Evolutionary conservation across 2,888 invertebrate species (phyloP).

Genomic region (Hoplodrina blanda): DNA sequence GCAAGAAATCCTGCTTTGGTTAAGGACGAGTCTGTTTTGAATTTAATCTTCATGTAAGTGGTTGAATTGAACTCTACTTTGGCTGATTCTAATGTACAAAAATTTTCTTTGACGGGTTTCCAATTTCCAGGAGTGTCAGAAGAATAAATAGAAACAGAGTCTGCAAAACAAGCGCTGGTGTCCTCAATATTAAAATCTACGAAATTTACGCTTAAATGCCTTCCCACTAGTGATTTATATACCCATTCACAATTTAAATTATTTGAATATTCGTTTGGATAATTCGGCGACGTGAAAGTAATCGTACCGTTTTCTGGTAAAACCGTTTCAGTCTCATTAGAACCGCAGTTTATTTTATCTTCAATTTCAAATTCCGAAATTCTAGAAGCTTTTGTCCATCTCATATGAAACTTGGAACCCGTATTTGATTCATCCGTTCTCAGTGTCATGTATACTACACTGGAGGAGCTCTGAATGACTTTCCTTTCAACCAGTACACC

Average conservation of each 20-base stretch:
- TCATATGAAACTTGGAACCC: conserved; percentile 83
- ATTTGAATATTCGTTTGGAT: conserved; percentile 92
- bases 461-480: conserved; percentile 90
- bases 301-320: conserved; percentile 59
- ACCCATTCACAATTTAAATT: conserved; percentile 94
- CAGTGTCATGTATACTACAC: conserved; percentile 91
- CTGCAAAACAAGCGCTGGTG: conserved; percentile 89
- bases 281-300: conserved; percentile 93
- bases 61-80: conserved; percentile 74
- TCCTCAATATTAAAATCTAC: conserved; percentile 91
- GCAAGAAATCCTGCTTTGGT: conserved; percentile 93
- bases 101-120: conserved; percentile 84
- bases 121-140: conserved; percentile 89
- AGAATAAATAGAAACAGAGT: conserved; percentile 91
- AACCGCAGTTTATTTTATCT: conserved; percentile 78
- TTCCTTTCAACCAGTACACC: conserved; percentile 79
- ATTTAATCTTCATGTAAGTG: conserved; percentile 92
- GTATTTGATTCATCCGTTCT: conserved; percentile 79
- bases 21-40: conserved; percentile 91
- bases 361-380: conserved; percentile 40
- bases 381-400: conserved; percentile 73
- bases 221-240: conserved; percentile 91
- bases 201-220: conserved; percentile 92
- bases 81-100: conserved; percentile 89
- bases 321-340: conserved; percentile 75